Evolutionary conservation across 2,113 vertebrate species (phyloP).

Genomic region (Leucoraja erinaceus): DNA sequence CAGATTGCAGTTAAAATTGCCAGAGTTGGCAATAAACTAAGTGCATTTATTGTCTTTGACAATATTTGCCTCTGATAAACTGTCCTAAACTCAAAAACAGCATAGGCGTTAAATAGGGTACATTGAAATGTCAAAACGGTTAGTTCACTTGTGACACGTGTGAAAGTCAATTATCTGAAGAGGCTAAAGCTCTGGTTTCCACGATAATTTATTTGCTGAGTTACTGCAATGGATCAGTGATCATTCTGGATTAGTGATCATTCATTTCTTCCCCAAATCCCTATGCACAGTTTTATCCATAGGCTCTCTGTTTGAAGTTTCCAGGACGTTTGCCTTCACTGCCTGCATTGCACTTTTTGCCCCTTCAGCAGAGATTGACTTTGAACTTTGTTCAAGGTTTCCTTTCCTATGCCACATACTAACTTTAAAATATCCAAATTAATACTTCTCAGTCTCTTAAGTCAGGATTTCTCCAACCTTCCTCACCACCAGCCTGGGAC

Average conservation of each 20-base stretch:
- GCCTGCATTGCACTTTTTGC: not conserved
- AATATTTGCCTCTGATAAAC: not conserved
- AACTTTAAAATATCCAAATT: not conserved
- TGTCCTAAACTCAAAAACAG: not conserved
- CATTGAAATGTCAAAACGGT: not conserved
- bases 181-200: not conserved
- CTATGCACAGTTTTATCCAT: not conserved
- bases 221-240: not conserved
- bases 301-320: not conserved
- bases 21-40: not conserved
- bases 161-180: not conserved
- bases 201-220: not conserved
- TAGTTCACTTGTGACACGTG: not conserved
- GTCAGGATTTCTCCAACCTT: not conserved
- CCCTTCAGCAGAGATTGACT: not conserved
- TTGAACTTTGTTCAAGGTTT: not conserved
- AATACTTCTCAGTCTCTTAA: not conserved
- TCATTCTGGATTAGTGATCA: not conserved
- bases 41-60: not conserved
- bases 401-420: not conserved
- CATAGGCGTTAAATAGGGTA: not conserved
- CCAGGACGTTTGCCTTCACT: not conserved
- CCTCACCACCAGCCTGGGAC: not conserved
- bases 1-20: not conserved
- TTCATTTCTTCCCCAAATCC: not conserved